Percentiles rank a stretch among this genome's conserved stretches.
Evolutionary conservation across 1,140 invertebrate species (phyloP).

Genomic region (Drosophila pachea): DNA sequence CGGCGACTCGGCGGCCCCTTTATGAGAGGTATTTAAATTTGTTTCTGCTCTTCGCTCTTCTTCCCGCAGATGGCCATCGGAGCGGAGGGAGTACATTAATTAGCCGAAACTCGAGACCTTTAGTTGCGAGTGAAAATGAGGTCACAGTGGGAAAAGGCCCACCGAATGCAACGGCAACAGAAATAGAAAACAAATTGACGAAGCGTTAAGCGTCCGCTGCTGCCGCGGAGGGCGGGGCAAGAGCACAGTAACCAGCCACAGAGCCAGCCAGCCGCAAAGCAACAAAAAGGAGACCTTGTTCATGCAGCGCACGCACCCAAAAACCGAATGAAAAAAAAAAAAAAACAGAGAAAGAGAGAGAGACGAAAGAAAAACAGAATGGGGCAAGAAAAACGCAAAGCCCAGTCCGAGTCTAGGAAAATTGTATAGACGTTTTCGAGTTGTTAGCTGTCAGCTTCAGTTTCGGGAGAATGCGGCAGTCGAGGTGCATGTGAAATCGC

Average conservation of each 20-base stretch:
- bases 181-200: conserved; percentile 59
- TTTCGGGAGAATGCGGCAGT: conserved; percentile 20
- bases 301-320: conserved; percentile 64
- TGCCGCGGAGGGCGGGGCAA: conserved; percentile 47
- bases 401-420: conserved; percentile 39
- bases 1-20: conserved; percentile 28
- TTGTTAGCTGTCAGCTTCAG: conserved; percentile 54
- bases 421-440: conserved; percentile 53
- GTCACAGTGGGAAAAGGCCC: conserved; percentile 55
- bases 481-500: conserved; percentile 9
- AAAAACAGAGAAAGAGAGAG: conserved; percentile 20
- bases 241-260: conserved; percentile 21
- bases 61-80: conserved; percentile 11
- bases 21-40: conserved; percentile 52
- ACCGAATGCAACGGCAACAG: conserved; percentile 33
- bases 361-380: conserved; percentile 6
- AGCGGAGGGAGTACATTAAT: conserved; percentile 43
- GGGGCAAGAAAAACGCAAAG: not conserved
- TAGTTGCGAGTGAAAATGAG: conserved; percentile 51
- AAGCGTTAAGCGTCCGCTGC: conserved; percentile 62
- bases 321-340: conserved; percentile 27
- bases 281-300: conserved; percentile 51
- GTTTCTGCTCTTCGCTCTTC: not conserved
- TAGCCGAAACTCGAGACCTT: conserved; percentile 59
- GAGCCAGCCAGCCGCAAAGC: conserved; percentile 50